Conservation (phyloP, 2,797 vertebrate genomes). For the Spondyliosoma cantharus region DNA sequence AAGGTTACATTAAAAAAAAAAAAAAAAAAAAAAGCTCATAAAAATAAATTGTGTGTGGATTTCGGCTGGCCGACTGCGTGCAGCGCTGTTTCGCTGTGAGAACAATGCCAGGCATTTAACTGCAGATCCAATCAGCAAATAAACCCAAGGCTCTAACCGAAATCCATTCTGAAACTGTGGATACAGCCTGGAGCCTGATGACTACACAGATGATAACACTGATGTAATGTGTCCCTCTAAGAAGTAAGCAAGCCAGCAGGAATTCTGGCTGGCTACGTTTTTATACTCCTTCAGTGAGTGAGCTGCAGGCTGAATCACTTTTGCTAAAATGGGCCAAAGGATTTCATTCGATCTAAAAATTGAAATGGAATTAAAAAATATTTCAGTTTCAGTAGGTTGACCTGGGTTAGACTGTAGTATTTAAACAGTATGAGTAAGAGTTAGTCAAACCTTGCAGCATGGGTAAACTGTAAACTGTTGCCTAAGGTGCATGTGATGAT, state of each 20-base stretch:
- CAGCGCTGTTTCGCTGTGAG: not conserved
- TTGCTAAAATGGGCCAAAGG: conserved; percentile 21
- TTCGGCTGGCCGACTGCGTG: not conserved
- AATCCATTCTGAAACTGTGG: not conserved
- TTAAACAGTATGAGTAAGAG: conserved; percentile 42
- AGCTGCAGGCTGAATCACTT: conserved; percentile 19
- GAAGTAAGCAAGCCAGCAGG: not conserved
- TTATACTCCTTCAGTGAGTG: not conserved
- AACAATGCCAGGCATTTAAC: not conserved
- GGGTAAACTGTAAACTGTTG: not conserved
- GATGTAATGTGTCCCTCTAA: not conserved
- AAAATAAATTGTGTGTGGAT: not conserved
- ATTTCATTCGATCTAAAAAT: conserved; percentile 33
- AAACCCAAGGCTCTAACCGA: not conserved
- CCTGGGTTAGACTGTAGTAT: not conserved
- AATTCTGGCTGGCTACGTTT: not conserved
- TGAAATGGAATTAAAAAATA: not conserved
- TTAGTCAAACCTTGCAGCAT: conserved; percentile 38
- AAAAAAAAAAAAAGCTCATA: too few relatives aligned
- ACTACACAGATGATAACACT: not conserved
- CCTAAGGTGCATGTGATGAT: not conserved
- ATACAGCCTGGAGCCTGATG: not conserved
- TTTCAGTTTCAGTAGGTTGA: not conserved
- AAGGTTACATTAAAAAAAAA: not conserved
- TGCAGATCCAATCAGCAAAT: not conserved